Evolutionary conservation across 1,140 invertebrate genomes (phyloP), one percentile per base, ranked within the genome.

Genomic region (Conopomorpha cramerella): DNA sequence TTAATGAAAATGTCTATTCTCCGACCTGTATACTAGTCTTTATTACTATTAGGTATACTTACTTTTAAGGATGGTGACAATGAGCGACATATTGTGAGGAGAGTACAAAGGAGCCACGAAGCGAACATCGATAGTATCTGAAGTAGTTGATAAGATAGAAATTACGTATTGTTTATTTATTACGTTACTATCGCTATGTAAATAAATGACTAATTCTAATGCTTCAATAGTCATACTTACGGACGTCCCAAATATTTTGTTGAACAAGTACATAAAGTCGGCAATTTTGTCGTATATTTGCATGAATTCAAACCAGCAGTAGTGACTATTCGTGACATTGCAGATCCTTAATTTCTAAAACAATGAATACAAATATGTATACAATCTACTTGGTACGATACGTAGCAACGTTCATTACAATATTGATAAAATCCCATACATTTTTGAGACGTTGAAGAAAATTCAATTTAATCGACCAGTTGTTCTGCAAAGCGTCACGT

Each of bases 301-400:
- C 61, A 67, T 71, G 8, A 65, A 34, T 52, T 67, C 61, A 41
- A 55, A 61, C 66, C 66, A 71, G 40, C 55, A 55, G 36, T 52
- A 50, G 3, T 47, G 39, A 19, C 30, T 44, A 25, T 37, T 39
- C 11, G 31, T 16, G 11, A 31, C 34, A 10, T 23, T 30, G 34
- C 46, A 39, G 13, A 38, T 17, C 25, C 37, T 32, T 36, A 52
- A 17, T 39, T 40, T 53, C 63, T 67, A 44, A 31, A 66, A 56
- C 4, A 16, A 31, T 29, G 16, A 31, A 11, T 15, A 23, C 18
- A 7, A 37, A n/a, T n/a, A n/a, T n/a, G n/a, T n/a, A n/a, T n/a
- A n/a, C n/a, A n/a, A n/a, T n/a, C n/a, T n/a, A n/a, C n/a, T n/a
- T n/a, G n/a, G n/a, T 25, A 8, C 10, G 29, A 35, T 37, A 32